Evolutionary conservation across 2,113 vertebrate genomes (phyloP).

Genomic region (Saguinus midas): DNA sequence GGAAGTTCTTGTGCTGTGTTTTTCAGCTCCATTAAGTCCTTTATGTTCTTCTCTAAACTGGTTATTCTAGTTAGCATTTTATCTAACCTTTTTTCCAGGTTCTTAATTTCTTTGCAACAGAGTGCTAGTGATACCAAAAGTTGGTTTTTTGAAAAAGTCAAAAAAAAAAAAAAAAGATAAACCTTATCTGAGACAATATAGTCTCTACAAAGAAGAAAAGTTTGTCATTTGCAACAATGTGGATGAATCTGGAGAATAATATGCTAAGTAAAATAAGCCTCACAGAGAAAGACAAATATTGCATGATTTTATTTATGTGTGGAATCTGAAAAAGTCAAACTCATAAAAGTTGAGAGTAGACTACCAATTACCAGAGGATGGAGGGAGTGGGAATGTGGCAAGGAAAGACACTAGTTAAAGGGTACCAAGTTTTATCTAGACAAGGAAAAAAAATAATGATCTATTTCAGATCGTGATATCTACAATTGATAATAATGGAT

Average conservation of each 20-base stretch:
- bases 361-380: not conserved
- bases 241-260: not conserved
- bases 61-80: no score
- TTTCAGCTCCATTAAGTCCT: no score
- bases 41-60: no score
- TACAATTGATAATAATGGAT: no score
- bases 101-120: not conserved
- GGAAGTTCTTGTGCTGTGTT: no score
- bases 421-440: not conserved
- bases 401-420: not conserved
- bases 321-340: not conserved
- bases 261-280: not conserved
- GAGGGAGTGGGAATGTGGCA: not conserved
- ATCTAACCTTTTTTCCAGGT: no score
- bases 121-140: not conserved
- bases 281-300: not conserved
- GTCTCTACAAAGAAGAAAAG: not conserved
- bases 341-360: not conserved
- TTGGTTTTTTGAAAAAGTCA: not conserved
- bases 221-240: not conserved
- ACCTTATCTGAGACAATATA: not conserved
- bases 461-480: not conserved
- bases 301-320: not conserved
- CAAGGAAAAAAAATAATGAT: not conserved
- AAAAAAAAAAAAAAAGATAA: not conserved